A percentile compares a stretch with the other conserved stretches of the same genome.
Evolutionary conservation across 23 tunicate genomes (phyloP).

Genomic region (Clavelina lepadiformis): DNA sequence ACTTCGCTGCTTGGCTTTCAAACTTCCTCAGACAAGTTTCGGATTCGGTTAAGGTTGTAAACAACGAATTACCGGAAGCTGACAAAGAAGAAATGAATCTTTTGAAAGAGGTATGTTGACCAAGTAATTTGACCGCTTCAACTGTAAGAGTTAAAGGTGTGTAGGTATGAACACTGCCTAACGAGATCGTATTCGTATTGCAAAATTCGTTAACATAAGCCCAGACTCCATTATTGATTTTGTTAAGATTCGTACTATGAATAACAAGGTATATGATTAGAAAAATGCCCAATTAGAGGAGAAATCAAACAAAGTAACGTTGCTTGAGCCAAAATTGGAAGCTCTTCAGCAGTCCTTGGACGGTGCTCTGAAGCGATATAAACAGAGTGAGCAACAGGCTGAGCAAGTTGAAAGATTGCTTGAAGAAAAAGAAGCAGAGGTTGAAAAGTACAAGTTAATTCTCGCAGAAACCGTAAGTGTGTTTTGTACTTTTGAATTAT

Average conservation of each 20-base stretch:
- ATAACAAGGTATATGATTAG: neutral
- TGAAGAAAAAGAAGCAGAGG: conserved; percentile 1
- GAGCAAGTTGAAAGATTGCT: too few relatives aligned
- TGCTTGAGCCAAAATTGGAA: conserved; percentile 1
- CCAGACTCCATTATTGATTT: too few relatives aligned
- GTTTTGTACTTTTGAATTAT: too few relatives aligned
- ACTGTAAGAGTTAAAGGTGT: too few relatives aligned
- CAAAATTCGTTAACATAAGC: too few relatives aligned
- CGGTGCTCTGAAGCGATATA: conserved; percentile 21
- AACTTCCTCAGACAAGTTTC: conserved; percentile 17
- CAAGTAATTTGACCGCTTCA: too few relatives aligned
- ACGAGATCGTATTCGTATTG: too few relatives aligned
- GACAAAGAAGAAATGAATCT: conserved; percentile 8
- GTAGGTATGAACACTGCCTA: too few relatives aligned
- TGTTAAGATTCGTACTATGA: neutral
- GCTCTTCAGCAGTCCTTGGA: conserved; percentile 34
- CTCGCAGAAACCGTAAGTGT: conserved; percentile 28
- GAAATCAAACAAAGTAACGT: conserved; percentile 10
- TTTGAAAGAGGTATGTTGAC: conserved; percentile 12
- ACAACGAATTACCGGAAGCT: conserved; percentile 3
- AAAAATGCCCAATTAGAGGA: conserved; percentile 2
- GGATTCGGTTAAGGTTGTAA: conserved; percentile 6
- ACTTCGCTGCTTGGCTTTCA: conserved; percentile 22
- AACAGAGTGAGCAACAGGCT: conserved; percentile 2
- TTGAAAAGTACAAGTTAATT: conserved; percentile 25